These are phyloP conservation scores for Rissa tridactyla DNA, from an alignment of 2,113 vertebrate species.

Conservation along the genomic window DNA sequence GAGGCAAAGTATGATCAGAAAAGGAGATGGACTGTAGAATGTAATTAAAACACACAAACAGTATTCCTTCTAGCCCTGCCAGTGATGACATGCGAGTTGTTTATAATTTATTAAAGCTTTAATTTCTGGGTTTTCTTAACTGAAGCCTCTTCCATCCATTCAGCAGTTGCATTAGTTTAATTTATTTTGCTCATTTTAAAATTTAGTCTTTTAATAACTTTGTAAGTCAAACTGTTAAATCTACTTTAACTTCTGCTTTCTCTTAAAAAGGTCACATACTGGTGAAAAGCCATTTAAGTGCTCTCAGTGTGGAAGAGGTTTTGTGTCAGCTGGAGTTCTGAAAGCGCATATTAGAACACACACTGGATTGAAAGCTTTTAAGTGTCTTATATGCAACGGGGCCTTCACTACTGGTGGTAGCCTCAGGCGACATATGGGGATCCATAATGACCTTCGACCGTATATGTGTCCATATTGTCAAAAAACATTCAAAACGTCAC, in stretches of 20 bases:
- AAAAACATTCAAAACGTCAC: conserved; percentile 97
- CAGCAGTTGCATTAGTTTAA: background rate
- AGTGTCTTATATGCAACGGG: conserved; percentile 91
- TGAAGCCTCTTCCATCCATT: background rate
- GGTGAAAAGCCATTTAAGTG: conserved; percentile 97
- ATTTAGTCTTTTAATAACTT: background rate
- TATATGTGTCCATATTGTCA: conserved; percentile 99
- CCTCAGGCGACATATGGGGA: conserved; percentile 94
- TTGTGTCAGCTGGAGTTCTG: conserved; percentile 95
- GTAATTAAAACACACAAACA: background rate
- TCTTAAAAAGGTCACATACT: conserved; percentile 87
- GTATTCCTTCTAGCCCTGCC: background rate
- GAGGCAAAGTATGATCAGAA: background rate
- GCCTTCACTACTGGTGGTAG: conserved; percentile 97
- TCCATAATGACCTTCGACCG: conserved; percentile 93
- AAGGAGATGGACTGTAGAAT: background rate
- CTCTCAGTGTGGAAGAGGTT: conserved; percentile 93
- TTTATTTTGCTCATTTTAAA: background rate
- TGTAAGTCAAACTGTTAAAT: background rate
- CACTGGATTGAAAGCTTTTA: conserved; percentile 94
- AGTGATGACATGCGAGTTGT: background rate
- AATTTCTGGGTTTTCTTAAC: background rate
- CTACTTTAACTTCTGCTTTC: background rate
- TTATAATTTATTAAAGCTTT: background rate
- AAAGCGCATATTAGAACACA: conserved; percentile 97